phyloP scores from a whole-genome alignment of 2,797 vertebrate species.

The Leptoclinus maculatus region DNA sequence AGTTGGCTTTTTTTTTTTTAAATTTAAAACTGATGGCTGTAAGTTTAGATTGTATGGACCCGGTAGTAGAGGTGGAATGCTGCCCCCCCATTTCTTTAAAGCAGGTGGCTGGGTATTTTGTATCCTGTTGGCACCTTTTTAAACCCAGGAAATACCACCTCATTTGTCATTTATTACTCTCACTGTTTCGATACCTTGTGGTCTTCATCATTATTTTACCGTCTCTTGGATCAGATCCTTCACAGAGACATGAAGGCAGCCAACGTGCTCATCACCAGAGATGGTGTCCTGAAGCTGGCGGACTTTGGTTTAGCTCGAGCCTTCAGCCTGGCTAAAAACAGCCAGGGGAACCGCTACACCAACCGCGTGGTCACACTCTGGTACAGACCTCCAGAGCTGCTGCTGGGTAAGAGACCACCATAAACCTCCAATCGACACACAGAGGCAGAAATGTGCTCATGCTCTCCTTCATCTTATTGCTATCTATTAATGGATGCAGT shows the following conservation, averaged over 20 bases:
- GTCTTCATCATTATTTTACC: background rate
- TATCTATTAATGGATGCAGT: background rate
- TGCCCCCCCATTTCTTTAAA: background rate
- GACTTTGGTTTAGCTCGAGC: constrained; percentile 97
- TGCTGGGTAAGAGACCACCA: constrained; percentile 87
- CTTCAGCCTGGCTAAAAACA: constrained; percentile 98
- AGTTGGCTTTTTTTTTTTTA: no score
- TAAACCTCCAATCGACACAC: no score
- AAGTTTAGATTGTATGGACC: no score
- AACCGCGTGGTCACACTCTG: constrained; percentile 97
- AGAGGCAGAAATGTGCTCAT: background rate
- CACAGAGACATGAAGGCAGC: constrained; percentile 99
- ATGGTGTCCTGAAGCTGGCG: constrained; percentile 95
- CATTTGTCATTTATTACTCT: background rate
- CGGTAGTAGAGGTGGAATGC: no score
- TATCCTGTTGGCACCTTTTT: background rate
- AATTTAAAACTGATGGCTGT: no score
- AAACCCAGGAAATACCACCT: background rate
- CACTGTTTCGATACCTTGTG: background rate
- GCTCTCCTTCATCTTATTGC: background rate
- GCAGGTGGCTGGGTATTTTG: no score
- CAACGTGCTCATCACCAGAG: constrained; percentile 95
- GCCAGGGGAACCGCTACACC: constrained; percentile 98
- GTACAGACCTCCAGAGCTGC: constrained; percentile 96
- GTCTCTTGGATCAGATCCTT: constrained; percentile 86